Evolutionary conservation across 2,113 vertebrate genomes (phyloP), one percentile per base, ranked within the genome.

Genomic region (Cygnus buccinator): DNA sequence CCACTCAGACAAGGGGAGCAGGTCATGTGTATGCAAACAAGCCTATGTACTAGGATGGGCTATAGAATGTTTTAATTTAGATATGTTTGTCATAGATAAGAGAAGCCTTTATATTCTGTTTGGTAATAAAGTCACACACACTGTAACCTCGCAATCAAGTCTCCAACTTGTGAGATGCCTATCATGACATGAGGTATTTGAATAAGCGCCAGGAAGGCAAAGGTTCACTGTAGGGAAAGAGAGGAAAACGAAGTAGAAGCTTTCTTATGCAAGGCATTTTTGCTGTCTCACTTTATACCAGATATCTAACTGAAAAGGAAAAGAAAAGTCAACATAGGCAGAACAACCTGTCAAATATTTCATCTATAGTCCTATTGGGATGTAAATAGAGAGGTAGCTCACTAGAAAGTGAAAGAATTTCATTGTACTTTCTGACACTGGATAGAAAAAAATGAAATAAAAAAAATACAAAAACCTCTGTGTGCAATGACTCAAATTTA

Each of bases 201-300:
- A 89, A 4, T 39, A 41, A 82, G 25, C 26, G 31, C 54, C 77
- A 89, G 39, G 78, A 93, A 73, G 86, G 57, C 33, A 87, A 92
- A 91, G 55, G 66, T 89, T 95, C 74, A 88, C 25, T 41, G 23
- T 11, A 65, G 12, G 6, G 33, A 50, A 8, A 90, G 18, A 66
- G 18, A 55, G 16, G 41, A 59, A 58, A 94, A 46, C 4, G 8
- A 67, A 75, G 14, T 14, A 81, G 41, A 13, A 88, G 12, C 29
- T 43, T 66, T 77, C n/a, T 80, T 61, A 73, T 0, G 2, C 43
- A 87, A 80, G 44, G 48, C 17, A 44, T 58, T 95, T 92, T 80
- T 89, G 67, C 79, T 80, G 37, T 76, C 58, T 96, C 84, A 89
- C 22, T 95, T 84, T 59, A 78, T 76, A 89, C 20, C 44, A 68